Evolutionary conservation across 2,888 invertebrate genomes (phyloP).

Genomic region (Gastracanthus pulcherrimus): DNA sequence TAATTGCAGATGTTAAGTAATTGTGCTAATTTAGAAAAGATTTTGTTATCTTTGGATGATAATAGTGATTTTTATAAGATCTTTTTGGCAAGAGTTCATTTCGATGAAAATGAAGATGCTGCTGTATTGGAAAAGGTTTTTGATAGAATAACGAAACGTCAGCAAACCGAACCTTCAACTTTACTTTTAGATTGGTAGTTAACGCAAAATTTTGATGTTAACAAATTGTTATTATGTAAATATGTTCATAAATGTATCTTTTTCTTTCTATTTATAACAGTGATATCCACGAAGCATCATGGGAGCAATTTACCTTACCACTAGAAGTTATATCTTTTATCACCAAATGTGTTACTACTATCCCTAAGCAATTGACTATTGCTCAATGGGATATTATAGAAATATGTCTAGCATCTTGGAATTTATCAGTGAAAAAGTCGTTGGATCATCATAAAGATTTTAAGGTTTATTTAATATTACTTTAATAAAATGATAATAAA

Average conservation of each 20-base stretch:
- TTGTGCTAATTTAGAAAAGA: slow-evolving; percentile 59
- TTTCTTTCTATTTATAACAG: slow-evolving; percentile 62
- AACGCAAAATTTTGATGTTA: background rate
- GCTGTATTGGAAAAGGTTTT: slow-evolving; percentile 59
- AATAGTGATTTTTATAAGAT: slow-evolving; percentile 62
- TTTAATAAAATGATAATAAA: background rate
- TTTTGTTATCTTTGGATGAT: slow-evolving; percentile 50
- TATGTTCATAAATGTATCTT: background rate
- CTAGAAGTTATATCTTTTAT: slow-evolving; percentile 70
- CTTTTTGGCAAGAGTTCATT: slow-evolving; percentile 63
- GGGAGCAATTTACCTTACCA: slow-evolving; percentile 66
- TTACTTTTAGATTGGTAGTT: slow-evolving; percentile 65
- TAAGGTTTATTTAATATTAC: slow-evolving; percentile 77
- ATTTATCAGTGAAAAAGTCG: slow-evolving; percentile 78
- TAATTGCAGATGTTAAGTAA: slow-evolving; percentile 62
- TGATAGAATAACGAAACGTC: slow-evolving; percentile 63
- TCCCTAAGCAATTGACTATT: slow-evolving; percentile 71
- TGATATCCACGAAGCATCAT: slow-evolving; percentile 64
- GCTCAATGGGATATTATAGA: slow-evolving; percentile 87
- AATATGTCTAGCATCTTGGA: slow-evolving; percentile 85
- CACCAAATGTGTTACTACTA: slow-evolving; percentile 63
- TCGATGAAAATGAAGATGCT: slow-evolving; percentile 56
- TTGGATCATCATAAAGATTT: slow-evolving; percentile 71
- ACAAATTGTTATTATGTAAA: background rate
- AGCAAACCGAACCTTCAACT: slow-evolving; percentile 62